Percentiles rank a stretch among this genome's conserved stretches.
These are phyloP conservation scores for Busseola fusca DNA, from an alignment of 2,888 invertebrate genomes.

Conservation along the genomic window DNA sequence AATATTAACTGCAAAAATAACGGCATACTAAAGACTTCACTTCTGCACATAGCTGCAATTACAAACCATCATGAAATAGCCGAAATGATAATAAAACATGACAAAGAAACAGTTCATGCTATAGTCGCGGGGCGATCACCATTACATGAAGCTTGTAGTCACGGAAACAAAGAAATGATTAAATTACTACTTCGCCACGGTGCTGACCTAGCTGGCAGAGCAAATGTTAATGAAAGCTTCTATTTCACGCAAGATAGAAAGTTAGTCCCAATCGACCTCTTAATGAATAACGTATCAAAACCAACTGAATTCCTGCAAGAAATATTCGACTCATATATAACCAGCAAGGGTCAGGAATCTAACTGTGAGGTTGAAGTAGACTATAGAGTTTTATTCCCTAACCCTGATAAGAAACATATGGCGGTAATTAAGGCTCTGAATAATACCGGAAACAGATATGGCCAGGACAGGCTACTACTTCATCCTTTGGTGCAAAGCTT, in stretches of 20 bases:
- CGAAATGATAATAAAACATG: neutral
- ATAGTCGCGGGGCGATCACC: neutral
- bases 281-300: constrained; percentile 78
- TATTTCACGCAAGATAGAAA: neutral
- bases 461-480: constrained; percentile 79
- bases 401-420: constrained; percentile 76
- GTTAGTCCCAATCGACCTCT: constrained; percentile 72
- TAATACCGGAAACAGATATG: constrained; percentile 77
- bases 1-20: neutral
- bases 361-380: constrained; percentile 74
- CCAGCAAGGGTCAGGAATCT: constrained; percentile 68
- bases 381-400: constrained; percentile 76
- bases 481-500: constrained; percentile 88
- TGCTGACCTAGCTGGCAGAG: neutral
- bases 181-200: neutral
- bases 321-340: constrained; percentile 81
- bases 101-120: neutral
- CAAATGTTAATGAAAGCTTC: neutral
- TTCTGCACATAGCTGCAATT: neutral
- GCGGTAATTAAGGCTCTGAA: constrained; percentile 82
- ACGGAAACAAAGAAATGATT: neutral
- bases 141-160: neutral
- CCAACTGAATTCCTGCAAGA: constrained; percentile 82
- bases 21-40: neutral
- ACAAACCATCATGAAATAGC: neutral